Evolutionary conservation across 2,797 vertebrate genomes (phyloP).

Genomic region (Sebastes oblongus): DNA sequence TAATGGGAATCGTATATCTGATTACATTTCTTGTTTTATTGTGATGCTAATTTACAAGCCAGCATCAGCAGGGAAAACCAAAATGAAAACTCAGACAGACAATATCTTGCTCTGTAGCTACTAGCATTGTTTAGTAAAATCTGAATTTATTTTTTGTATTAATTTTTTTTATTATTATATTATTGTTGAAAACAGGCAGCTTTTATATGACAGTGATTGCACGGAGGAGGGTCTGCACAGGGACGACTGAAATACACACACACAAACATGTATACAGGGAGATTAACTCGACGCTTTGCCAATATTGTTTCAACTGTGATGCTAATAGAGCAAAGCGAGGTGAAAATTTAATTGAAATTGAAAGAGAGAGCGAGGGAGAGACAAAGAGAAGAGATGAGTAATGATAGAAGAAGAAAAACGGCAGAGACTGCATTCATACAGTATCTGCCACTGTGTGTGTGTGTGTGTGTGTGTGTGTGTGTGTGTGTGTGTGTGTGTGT

Average conservation of each 20-base stretch:
- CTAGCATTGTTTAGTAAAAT: neutral
- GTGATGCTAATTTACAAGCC: conserved; percentile 1
- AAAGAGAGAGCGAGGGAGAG: conserved; percentile 34
- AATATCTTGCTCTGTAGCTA: neutral
- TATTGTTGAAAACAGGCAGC: neutral
- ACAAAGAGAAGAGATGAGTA: conserved; percentile 58
- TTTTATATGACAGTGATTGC: neutral
- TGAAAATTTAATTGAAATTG: conserved; percentile 66
- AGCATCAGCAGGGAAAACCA: neutral
- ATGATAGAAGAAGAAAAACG: conserved; percentile 57
- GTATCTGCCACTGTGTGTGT: conserved; percentile 34
- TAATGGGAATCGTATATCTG: conserved; percentile 3
- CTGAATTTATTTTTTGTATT: neutral
- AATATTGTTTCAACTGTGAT: conserved; percentile 37
- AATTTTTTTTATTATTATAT: neutral
- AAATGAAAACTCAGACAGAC: neutral
- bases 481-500: conserved; percentile 17
- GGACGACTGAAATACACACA: neutral
- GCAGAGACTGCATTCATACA: conserved; percentile 52
- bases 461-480: conserved; percentile 5
- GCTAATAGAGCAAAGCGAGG: conserved; percentile 53
- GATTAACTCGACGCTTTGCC: conserved; percentile 18
- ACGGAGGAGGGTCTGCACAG: neutral
- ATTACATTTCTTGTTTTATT: conserved; percentile 14
- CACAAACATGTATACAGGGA: conserved; percentile 1